These are phyloP conservation scores for Spicauda simplicius DNA, from an alignment of 2,888 invertebrate species.

Conservation along the genomic window DNA sequence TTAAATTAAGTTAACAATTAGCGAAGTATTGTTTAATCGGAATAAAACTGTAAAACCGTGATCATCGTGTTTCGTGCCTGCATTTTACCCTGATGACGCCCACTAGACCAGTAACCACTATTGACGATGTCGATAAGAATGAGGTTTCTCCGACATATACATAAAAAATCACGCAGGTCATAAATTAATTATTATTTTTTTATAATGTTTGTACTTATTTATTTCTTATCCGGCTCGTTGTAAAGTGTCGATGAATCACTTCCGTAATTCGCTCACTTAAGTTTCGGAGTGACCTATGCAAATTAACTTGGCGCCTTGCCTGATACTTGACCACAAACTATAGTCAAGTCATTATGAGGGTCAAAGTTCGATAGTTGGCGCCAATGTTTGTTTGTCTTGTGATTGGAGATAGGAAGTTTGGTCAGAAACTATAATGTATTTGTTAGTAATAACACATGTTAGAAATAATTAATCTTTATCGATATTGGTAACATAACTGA, in stretches of 20 bases:
- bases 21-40: too few species aligned
- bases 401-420: constrained; percentile 8
- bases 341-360: constrained; percentile 28
- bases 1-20: too few species aligned
- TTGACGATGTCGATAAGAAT: too few species aligned
- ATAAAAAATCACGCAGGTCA: too few species aligned
- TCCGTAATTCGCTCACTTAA: constrained; percentile 12
- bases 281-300: constrained; percentile 23
- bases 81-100: too few species aligned
- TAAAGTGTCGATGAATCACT: background rate
- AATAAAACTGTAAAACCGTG: too few species aligned
- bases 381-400: constrained; percentile 15
- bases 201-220: background rate
- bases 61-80: too few species aligned
- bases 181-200: too few species aligned
- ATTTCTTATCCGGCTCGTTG: background rate
- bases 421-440: background rate
- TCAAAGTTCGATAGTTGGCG: constrained; percentile 21
- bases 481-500: too few species aligned
- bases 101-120: too few species aligned
- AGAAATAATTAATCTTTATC: background rate
- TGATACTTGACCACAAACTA: constrained; percentile 31
- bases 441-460: background rate
- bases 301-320: constrained; percentile 24
- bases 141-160: too few species aligned